Base-by-base conservation (phyloP, 2,797 vertebrate genomes). In the Siniperca undulata region DNA sequence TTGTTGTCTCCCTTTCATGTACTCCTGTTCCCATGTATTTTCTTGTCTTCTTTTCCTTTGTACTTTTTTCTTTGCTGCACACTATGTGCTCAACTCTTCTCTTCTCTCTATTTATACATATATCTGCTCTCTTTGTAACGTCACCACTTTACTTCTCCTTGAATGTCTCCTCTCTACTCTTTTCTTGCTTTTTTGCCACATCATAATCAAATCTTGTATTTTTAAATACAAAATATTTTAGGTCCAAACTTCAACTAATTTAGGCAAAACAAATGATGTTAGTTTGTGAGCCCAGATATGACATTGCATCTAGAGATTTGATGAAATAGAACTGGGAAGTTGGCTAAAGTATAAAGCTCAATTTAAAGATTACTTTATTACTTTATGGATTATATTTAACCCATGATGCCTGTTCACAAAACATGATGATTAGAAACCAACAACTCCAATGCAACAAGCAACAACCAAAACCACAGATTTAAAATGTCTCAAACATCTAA, bases 1-100 rank as follows among this genome's bases (percentile, higher is more conserved):
- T n/a, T 46, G 38, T 24, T 20, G 1, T 64, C 36, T 27, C n/a
- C n/a, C 56, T 62, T 77, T 77, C 66, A 59, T 67, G 24, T 76
- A n/a, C 34, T 66, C 4, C 27, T 13, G 24, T 42, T 58, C 30
- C 11, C n/a, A 34, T 34, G 3, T 17, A n/a, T 46, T 53, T 52
- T 22, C 1, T 44, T 44, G 38, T 34, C 52, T 64, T 52, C n/a
- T 36, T 60, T 53, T 36, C 34, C 10, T 71, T 48, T 77, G 13
- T 58, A 50, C 10, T 24, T 71, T 53, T 55, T 44, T 30, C n/a
- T 72, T 72, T 72, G 16, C 20, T 66, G 30, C 27, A 53, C 34
- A 52, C 5, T 20, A 70, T 1, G 5, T 12, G 42, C 16, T 66
- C 38, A 0, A 56, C n/a, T 62, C 1, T 58, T 46, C 10, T 42